Base-by-base conservation (phyloP, 2,113 vertebrate species). In the Columbina picui region DNA sequence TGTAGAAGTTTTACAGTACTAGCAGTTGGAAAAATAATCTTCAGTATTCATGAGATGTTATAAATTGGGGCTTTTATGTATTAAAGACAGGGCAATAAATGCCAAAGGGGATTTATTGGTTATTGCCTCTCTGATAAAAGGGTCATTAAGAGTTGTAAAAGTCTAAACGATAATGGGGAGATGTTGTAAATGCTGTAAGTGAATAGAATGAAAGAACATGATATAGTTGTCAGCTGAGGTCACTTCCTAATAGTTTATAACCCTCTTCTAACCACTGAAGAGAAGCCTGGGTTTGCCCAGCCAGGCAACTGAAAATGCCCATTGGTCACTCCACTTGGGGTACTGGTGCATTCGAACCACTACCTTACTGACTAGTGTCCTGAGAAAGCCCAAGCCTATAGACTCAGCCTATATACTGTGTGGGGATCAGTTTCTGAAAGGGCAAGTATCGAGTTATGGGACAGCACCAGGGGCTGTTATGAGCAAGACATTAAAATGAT, bases 71-170 rank as follows among this genome's bases (percentile, higher is more conserved):
- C 53, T 94, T 96, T 97, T 94, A 94, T 91, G 89, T 92, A 94
- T 96, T 87, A 95, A 57, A 94, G 68, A 84, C 60, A 57, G 49
- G 87, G 94, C 73, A 96, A 80, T 97, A 96, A 96, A 95, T 90
- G 89, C 82, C 93, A 94, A 67, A 85, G 88, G 49, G 84, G 89
- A 96, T 96, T 97, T 97, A 97, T 71, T 89, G 87, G 78, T 91
- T 94, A 95, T 93, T 94, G 95, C 94, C 90, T 73, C 57, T 73
- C 90, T 96, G 93, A 96, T 97, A 96, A 97, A 96, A 95, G 92
- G 92, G 88, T 96, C 93, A 91, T 95, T 96, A 96, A 84, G 92
- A 86, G 89, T 73, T 93, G 90, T 97, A 97, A 97, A 97, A 96
- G 85, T 93, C 92, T 89, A 94, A 97, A 94, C 0, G 77, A 92